Evolutionary conservation across 2,113 vertebrate species (phyloP), one percentile per base, ranked within the genome.

Genomic region (Crocuta crocuta): DNA sequence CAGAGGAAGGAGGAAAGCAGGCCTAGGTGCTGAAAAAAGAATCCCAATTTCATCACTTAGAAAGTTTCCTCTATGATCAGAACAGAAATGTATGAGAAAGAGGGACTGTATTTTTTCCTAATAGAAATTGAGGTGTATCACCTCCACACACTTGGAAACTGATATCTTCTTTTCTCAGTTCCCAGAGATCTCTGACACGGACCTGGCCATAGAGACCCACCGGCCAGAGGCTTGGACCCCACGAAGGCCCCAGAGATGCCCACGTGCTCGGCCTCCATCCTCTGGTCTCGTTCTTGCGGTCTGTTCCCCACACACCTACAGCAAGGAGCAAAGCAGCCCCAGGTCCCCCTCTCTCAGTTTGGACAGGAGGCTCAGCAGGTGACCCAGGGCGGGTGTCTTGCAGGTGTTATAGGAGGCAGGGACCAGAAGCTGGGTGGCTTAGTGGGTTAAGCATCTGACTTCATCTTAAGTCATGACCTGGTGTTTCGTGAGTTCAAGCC

Each of bases 251-350:
- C 71, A 43, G 16, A 50, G 24, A 50, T 35, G 39, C 58, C 53
- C 35, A n/a, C 9, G 43, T 39, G 12, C 7, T 10, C 2, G 5
- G 16, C 28, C 50, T 78, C 35, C 26, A 39, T 15, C 53, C 26
- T 90, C 24, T 39, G 2, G 43, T 63, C 53, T 80, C 23, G 1
- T n/a, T 84, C 33, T 15, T 50, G 10, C 15, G 2, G 2, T 68
- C 68, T 74, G 0, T 5, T 85, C 31, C 85, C 43, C 9, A 53
- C 70, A 85, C 6, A 12, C 15, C 43, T 53, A 21, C 10, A 24
- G 43, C 33, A n/a, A 68, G 4, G 10, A n/a, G 19, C 33, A 11
- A 4, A 21, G 39, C 17, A 65, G 23, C 31, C 3, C 0, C 0
- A n/a, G 17, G 10, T 7, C 53, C 16, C 39, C n/a, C 10, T 61